Percentiles rank a stretch among this genome's conserved stretches.
These are phyloP conservation scores for Tyrannus savana DNA, from an alignment of 2,113 vertebrate species.

Conservation along the genomic window DNA sequence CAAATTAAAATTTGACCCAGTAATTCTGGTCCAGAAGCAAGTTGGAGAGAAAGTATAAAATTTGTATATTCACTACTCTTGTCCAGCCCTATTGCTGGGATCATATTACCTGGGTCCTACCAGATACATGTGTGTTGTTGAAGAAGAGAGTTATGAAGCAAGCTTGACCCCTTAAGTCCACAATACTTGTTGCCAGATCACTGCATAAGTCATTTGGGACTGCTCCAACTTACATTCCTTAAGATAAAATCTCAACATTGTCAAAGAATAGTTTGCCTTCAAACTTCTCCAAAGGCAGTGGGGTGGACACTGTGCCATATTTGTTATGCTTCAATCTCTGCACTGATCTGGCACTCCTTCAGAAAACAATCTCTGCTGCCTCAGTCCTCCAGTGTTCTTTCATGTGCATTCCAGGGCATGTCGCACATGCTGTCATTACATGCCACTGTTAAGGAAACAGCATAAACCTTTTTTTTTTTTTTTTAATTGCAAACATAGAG, in stretches of 20 bases:
- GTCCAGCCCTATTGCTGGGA: background rate
- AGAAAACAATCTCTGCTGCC: background rate
- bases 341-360: background rate
- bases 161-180: background rate
- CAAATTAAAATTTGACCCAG: background rate
- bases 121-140: background rate
- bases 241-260: background rate
- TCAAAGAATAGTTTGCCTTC: background rate
- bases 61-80: background rate
- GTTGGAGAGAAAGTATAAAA: background rate
- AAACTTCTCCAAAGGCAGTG: background rate
- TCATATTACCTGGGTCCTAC: background rate
- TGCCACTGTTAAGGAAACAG: background rate
- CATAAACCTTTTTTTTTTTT: fast-evolving
- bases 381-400: background rate
- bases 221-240: background rate
- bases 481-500: background rate
- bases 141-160: background rate
- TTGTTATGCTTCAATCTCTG: background rate
- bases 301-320: fast-evolving
- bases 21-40: background rate
- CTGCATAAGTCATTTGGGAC: fast-evolving
- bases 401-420: background rate
- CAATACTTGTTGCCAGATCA: background rate
- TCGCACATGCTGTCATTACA: background rate